Conservation (phyloP, 2,113 vertebrate genomes). For the Microtus montanus region DNA sequence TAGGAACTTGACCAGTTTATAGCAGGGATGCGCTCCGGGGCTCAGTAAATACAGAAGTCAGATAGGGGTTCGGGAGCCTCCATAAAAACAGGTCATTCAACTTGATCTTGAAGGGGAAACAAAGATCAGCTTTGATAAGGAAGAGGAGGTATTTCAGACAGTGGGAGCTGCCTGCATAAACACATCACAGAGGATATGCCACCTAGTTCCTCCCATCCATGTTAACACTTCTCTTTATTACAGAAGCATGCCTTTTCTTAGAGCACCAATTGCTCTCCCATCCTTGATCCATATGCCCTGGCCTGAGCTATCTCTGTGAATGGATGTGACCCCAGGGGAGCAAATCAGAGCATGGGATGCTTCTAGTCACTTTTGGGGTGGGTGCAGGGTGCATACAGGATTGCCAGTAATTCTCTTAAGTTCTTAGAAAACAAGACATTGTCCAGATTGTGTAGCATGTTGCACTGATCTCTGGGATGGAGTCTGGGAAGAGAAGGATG, state of each 20-base stretch:
- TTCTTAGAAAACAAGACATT: neutral
- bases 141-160: neutral
- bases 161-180: neutral
- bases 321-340: neutral
- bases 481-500: neutral
- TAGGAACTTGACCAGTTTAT: neutral
- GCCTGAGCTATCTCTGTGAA: neutral
- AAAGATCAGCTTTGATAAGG: neutral
- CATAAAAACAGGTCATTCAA: neutral
- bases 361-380: neutral
- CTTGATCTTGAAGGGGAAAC: slow-evolving; percentile 11
- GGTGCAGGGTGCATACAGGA: neutral
- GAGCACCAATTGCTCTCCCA: neutral
- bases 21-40: neutral
- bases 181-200: neutral
- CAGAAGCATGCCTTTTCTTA: neutral
- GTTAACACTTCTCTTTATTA: neutral
- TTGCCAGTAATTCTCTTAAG: neutral
- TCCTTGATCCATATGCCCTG: neutral
- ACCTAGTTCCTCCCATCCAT: neutral
- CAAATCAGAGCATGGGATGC: neutral
- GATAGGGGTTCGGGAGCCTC: neutral
- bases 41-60: neutral
- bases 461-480: neutral
- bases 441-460: neutral